Percentiles rank a stretch among this genome's conserved stretches.
Evolutionary conservation across 1,140 invertebrate genomes (phyloP).

Genomic region (Acromyrmex echinatior): DNA sequence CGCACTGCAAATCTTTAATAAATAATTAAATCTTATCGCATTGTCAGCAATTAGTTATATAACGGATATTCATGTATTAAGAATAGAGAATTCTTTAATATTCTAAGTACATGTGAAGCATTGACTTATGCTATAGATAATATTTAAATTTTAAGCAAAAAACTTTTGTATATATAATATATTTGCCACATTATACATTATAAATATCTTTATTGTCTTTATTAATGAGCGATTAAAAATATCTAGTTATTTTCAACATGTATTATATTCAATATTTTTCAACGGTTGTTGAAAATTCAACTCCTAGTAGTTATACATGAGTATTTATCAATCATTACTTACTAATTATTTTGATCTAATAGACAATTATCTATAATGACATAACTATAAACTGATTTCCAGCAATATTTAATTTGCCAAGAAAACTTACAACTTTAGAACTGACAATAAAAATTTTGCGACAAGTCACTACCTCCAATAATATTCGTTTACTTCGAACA

Average conservation of each 20-base stretch:
- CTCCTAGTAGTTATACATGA: slow-evolving; percentile 4
- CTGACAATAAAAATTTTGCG: slow-evolving; percentile 23
- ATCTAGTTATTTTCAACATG: slow-evolving; percentile 29
- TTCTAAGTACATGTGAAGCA: slow-evolving; percentile 30
- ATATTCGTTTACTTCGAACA: not conserved
- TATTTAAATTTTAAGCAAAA: slow-evolving; percentile 16
- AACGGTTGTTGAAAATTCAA: slow-evolving; percentile 10
- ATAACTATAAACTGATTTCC: not conserved
- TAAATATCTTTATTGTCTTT: slow-evolving; percentile 48
- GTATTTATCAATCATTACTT: slow-evolving; percentile 31
- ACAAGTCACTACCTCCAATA: not conserved
- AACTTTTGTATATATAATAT: slow-evolving; percentile 37
- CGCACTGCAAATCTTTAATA: slow-evolving; percentile 9
- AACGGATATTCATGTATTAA: slow-evolving; percentile 12
- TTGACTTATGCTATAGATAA: slow-evolving; percentile 5
- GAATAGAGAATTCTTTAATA: slow-evolving; percentile 33
- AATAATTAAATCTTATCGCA: slow-evolving; percentile 37
- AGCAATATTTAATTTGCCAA: not conserved
- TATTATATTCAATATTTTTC: not conserved
- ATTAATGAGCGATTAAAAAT: slow-evolving; percentile 36
- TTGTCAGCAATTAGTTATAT: not conserved
- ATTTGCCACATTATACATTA: slow-evolving; percentile 27
- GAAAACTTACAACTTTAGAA: not conserved
- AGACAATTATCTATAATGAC: slow-evolving; percentile 9
- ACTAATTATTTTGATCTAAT: not conserved